These are phyloP conservation scores for Bimastos eiseni DNA, from an alignment of 2,888 invertebrate species.

Conservation along the genomic window DNA sequence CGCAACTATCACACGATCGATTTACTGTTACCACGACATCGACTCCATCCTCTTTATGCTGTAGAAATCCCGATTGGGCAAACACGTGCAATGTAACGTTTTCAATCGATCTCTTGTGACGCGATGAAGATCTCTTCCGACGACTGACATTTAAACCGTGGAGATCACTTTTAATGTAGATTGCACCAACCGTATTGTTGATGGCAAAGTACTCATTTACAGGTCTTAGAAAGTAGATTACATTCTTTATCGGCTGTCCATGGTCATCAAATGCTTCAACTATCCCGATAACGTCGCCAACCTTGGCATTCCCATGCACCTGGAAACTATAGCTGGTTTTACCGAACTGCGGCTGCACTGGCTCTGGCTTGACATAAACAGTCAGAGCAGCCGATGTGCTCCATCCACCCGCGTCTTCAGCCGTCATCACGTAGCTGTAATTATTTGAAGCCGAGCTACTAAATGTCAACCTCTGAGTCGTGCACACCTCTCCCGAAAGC, in stretches of 20 bases:
- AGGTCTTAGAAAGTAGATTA: slow-evolving; percentile 83
- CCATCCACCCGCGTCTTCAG: slow-evolving; percentile 61
- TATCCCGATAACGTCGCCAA: slow-evolving; percentile 82
- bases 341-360: slow-evolving; percentile 71
- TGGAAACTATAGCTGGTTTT: slow-evolving; percentile 82
- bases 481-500: slow-evolving; percentile 77
- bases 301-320: slow-evolving; percentile 69
- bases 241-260: slow-evolving; percentile 71
- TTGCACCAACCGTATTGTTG: slow-evolving; percentile 80
- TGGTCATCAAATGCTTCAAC: slow-evolving; percentile 64
- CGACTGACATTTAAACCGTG: not conserved
- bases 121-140: not conserved
- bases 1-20: slow-evolving; percentile 48
- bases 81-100: slow-evolving; percentile 23
- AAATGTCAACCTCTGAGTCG: slow-evolving; percentile 83
- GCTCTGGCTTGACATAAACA: slow-evolving; percentile 20
- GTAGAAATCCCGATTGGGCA: slow-evolving; percentile 31
- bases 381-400: slow-evolving; percentile 23
- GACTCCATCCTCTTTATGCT: slow-evolving; percentile 9
- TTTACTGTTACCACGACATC: slow-evolving; percentile 66
- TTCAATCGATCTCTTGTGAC: not conserved
- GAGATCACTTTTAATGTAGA: slow-evolving; percentile 57
- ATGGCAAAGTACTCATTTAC: slow-evolving; percentile 83
- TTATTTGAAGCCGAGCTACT: slow-evolving; percentile 65
- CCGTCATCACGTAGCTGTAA: slow-evolving; percentile 61